Conservation (phyloP, 2,888 invertebrate species). For the Hydriomena furcata region DNA sequence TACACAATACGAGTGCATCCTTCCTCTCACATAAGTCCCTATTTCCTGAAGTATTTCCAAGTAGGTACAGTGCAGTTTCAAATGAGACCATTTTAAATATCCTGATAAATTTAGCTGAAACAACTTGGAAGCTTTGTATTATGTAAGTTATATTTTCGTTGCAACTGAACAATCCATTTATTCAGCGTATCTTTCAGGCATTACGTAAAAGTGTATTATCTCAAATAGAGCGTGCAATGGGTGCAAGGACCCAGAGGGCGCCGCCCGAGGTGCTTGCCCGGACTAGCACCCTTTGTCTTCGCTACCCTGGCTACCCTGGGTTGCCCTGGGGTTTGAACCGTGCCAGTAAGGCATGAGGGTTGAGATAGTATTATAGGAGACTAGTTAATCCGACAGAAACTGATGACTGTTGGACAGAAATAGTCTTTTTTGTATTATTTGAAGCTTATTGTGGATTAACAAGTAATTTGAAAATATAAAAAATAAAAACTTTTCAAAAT, state of each 20-base stretch:
- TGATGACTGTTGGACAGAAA: too few species aligned
- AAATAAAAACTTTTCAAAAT: too few species aligned
- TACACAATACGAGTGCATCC: too few species aligned
- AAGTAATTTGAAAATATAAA: too few species aligned
- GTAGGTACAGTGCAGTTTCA: too few species aligned
- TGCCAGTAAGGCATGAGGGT: constrained; percentile 53
- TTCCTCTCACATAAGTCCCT: too few species aligned
- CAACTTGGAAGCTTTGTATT: too few species aligned
- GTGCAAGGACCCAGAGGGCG: constrained; percentile 67
- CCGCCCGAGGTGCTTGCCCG: constrained; percentile 62
- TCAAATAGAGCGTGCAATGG: constrained; percentile 53
- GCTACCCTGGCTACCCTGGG: constrained; percentile 34
- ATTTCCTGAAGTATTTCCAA: too few species aligned
- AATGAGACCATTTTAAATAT: too few species aligned
- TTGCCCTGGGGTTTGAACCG: constrained; percentile 46
- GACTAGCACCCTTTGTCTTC: constrained; percentile 65
- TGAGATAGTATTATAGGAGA: constrained; percentile 8
- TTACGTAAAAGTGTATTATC: constrained; percentile 68
- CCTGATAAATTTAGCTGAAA: too few species aligned
- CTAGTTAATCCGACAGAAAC: neutral
- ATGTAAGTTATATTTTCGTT: constrained; percentile 13
- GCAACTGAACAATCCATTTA: constrained; percentile 38
- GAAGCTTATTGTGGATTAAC: too few species aligned
- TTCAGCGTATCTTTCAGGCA: constrained; percentile 55
- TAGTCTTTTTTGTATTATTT: too few species aligned